Conservation (phyloP, 2,797 vertebrate species). For the Stomatorhinus walkeri region DNA sequence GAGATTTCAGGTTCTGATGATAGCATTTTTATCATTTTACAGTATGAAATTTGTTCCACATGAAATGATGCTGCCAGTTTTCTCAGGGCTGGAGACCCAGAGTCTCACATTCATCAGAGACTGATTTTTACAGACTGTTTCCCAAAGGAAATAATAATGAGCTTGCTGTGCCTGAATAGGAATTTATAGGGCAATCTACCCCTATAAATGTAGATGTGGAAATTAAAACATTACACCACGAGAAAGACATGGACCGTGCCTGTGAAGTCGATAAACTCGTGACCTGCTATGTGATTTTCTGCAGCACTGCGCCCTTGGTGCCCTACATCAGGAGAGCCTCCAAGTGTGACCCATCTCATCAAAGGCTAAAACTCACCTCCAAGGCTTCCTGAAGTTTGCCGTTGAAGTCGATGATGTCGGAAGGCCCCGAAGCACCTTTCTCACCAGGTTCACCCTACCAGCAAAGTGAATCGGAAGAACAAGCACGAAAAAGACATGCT, state of each 20-base stretch:
- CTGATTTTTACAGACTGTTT: background rate
- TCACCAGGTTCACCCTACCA: slow-evolving; percentile 74
- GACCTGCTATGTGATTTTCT: background rate
- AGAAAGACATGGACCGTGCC: background rate
- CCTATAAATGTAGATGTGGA: background rate
- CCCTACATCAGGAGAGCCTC: background rate
- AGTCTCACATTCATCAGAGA: background rate
- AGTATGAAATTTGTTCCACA: slow-evolving; percentile 15
- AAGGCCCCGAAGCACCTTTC: slow-evolving; percentile 70
- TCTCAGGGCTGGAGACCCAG: background rate
- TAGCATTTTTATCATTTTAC: background rate
- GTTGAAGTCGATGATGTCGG: slow-evolving; percentile 77
- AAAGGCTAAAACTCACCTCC: slow-evolving; percentile 61
- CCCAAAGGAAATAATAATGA: slow-evolving; percentile 8
- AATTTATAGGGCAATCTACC: background rate
- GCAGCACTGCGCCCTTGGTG: background rate
- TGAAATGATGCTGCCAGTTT: background rate
- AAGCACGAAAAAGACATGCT: background rate
- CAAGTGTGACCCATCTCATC: background rate
- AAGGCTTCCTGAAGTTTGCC: slow-evolving; percentile 78
- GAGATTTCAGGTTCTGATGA: background rate
- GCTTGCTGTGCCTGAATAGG: background rate
- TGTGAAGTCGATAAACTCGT: background rate
- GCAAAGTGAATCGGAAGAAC: background rate
- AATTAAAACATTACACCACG: background rate